These are phyloP conservation scores for Lophius americanus DNA, from an alignment of 2,797 vertebrate genomes.

Conservation along the genomic window DNA sequence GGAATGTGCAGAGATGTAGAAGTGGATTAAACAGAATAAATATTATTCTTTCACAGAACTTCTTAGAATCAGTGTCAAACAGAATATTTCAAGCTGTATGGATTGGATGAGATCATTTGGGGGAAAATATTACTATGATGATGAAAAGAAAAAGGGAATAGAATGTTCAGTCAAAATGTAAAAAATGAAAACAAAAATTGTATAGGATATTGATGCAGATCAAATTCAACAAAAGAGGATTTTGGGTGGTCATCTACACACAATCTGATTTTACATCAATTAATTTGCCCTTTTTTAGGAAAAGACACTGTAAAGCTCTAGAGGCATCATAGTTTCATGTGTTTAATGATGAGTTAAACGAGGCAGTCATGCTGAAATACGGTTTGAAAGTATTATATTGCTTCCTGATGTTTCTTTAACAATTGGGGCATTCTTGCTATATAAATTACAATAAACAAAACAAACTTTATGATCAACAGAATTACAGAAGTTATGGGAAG, in stretches of 20 bases:
- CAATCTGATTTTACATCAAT: neutral
- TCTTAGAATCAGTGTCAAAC: conserved; percentile 54
- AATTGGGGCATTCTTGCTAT: too few relatives aligned
- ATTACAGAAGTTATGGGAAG: too few relatives aligned
- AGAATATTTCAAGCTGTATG: conserved; percentile 43
- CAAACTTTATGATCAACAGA: too few relatives aligned
- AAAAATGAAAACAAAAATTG: neutral
- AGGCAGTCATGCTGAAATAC: neutral
- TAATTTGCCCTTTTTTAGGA: neutral
- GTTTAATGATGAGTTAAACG: neutral
- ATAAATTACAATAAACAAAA: too few relatives aligned
- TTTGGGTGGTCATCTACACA: neutral
- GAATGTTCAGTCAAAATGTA: conserved; percentile 13
- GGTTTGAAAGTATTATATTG: neutral
- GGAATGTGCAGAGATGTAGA: conserved; percentile 67
- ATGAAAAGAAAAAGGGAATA: conserved; percentile 14
- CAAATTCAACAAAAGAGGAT: conserved; percentile 8
- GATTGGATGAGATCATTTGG: conserved; percentile 67
- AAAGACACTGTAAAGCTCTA: neutral
- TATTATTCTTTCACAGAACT: conserved; percentile 68
- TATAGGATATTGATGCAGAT: neutral
- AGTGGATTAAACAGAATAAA: conserved; percentile 68
- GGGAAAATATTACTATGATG: conserved; percentile 22
- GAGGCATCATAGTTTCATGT: neutral
- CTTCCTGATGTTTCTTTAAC: too few relatives aligned